A percentile compares a stretch with the other conserved stretches of the same genome.
phyloP scores from a whole-genome alignment of 2,888 invertebrate species.

The Glaucopsyche alexis region DNA sequence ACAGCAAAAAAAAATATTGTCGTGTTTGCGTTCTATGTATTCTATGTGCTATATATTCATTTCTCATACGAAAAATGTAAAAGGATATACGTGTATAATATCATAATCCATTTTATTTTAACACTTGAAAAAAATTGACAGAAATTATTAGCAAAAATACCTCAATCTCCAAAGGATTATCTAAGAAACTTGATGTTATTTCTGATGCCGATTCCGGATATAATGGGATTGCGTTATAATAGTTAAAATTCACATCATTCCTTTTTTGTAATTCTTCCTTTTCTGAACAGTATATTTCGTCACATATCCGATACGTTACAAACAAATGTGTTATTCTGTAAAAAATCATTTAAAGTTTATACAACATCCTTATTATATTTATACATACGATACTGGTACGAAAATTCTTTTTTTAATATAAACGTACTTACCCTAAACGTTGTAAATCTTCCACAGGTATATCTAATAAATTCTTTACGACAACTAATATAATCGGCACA shows the following conservation, averaged over 20 bases:
- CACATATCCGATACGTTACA: slow-evolving; percentile 54
- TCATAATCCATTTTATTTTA: no score
- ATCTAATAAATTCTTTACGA: slow-evolving; percentile 54
- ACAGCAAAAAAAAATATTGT: neutral
- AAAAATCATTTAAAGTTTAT: neutral
- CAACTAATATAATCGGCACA: slow-evolving; percentile 60
- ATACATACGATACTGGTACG: neutral
- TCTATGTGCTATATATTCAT: no score
- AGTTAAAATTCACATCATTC: slow-evolving; percentile 49
- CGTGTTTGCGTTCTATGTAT: neutral
- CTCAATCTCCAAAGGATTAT: slow-evolving; percentile 54
- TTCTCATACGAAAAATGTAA: no score
- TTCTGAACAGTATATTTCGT: slow-evolving; percentile 50
- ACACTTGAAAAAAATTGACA: neutral
- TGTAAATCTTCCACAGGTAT: slow-evolving; percentile 54
- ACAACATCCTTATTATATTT: neutral
- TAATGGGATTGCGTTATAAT: slow-evolving; percentile 53
- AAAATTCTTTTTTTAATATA: neutral
- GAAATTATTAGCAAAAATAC: slow-evolving; percentile 34
- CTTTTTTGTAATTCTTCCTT: slow-evolving; percentile 41
- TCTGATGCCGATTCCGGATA: slow-evolving; percentile 42
- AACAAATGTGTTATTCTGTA: slow-evolving; percentile 59
- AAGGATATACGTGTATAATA: no score
- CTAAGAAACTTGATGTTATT: slow-evolving; percentile 49
- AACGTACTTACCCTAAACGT: slow-evolving; percentile 48